A percentile compares a stretch with the other conserved stretches of the same genome.
Evolutionary conservation across 2,888 invertebrate species (phyloP).

Genomic region (Macrosoma leucophasiata): DNA sequence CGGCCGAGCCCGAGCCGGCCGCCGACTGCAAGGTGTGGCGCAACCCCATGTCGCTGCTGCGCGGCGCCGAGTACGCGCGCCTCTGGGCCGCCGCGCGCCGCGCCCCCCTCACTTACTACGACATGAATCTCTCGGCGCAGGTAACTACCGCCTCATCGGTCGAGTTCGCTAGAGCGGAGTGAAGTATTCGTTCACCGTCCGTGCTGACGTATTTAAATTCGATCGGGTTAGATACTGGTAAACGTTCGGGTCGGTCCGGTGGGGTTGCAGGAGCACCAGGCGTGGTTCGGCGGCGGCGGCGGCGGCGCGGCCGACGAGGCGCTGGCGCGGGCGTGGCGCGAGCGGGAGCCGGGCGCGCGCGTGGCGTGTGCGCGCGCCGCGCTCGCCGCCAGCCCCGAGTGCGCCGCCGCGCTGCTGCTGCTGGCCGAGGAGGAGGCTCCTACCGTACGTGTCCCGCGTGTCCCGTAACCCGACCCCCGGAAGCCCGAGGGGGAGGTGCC

Average conservation of each 20-base stretch:
- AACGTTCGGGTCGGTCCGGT: too few relatives aligned
- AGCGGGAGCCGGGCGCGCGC: conserved; percentile 91
- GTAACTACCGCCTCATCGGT: conserved; percentile 6
- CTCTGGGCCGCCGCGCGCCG: conserved; percentile 93
- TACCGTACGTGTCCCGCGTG: conserved; percentile 85
- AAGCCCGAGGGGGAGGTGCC: too few relatives aligned
- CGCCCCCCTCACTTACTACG: conserved; percentile 97
- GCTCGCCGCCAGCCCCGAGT: conserved; percentile 90
- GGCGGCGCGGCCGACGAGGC: conserved; percentile 43
- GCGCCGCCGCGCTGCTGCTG: conserved; percentile 95
- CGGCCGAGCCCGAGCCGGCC: conserved; percentile 89
- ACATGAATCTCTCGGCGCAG: conserved; percentile 99
- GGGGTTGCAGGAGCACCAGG: conserved; percentile 89
- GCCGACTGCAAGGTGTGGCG: conserved; percentile 94
- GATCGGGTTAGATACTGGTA: too few relatives aligned
- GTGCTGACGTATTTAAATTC: too few relatives aligned
- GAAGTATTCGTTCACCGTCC: too few relatives aligned
- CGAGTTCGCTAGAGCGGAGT: too few relatives aligned
- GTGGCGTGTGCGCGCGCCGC: conserved; percentile 58
- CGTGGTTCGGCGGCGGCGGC: conserved; percentile 42
- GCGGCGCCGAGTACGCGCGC: conserved; percentile 97
- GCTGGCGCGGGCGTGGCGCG: conserved; percentile 98
- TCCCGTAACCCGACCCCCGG: not conserved
- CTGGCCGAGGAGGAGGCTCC: conserved; percentile 97
- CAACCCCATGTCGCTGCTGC: conserved; percentile 95